phyloP scores from a whole-genome alignment of 1,140 invertebrate species.

The Plodia interpunctella region DNA sequence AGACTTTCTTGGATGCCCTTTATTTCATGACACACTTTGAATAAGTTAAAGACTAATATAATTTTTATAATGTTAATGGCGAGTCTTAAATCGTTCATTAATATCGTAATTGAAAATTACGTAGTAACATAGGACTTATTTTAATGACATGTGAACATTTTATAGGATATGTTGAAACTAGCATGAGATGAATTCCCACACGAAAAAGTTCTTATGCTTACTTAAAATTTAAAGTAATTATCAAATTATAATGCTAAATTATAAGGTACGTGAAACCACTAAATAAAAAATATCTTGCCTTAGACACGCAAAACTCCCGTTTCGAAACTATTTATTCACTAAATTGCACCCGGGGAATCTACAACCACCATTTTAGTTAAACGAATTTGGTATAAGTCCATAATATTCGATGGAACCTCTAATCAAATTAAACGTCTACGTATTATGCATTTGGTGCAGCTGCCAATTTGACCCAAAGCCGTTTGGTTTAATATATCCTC shows the following conservation, averaged over 20 bases:
- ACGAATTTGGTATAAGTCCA: conserved; percentile 64
- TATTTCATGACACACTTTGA: neutral
- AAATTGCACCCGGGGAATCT: conserved; percentile 44
- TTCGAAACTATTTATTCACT: conserved; percentile 17
- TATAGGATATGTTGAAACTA: too few relatives aligned
- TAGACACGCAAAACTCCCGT: conserved; percentile 22
- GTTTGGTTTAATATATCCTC: conserved; percentile 61
- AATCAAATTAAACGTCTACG: conserved; percentile 64
- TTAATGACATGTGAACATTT: too few relatives aligned
- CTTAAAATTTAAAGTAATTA: neutral
- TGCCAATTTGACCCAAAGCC: conserved; percentile 46
- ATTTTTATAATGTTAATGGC: too few relatives aligned
- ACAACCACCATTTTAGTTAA: conserved; percentile 53
- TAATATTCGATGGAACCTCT: conserved; percentile 47
- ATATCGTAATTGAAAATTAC: too few relatives aligned
- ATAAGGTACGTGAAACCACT: neutral
- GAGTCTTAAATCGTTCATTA: too few relatives aligned
- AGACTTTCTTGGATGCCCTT: neutral
- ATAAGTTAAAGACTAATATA: neutral
- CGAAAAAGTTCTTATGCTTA: too few relatives aligned
- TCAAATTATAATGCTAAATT: neutral
- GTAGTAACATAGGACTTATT: too few relatives aligned
- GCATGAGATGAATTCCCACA: too few relatives aligned
- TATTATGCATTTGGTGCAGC: conserved; percentile 63
- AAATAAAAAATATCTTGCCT: conserved; percentile 16